Conservation (phyloP, 2,888 invertebrate genomes). For the Orthonevra nobilis region DNA sequence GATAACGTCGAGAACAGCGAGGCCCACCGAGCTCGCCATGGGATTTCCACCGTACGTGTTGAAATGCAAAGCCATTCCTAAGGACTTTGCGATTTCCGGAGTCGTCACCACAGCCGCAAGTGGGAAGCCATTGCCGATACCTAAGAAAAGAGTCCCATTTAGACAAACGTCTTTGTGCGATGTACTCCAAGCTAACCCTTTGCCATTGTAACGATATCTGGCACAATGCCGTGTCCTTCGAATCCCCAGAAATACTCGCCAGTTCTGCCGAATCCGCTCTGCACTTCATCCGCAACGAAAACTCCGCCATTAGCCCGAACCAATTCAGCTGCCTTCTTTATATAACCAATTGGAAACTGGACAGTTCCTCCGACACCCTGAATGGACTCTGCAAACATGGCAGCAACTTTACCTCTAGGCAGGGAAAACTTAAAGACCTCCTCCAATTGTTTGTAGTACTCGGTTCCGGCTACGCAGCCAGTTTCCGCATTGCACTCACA, state of each 20-base stretch:
- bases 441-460: slow-evolving; percentile 88
- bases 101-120: slow-evolving; percentile 97
- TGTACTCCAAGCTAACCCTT: slow-evolving; percentile 83
- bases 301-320: slow-evolving; percentile 92
- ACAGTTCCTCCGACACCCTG: slow-evolving; percentile 97
- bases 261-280: slow-evolving; percentile 97
- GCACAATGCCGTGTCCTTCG: slow-evolving; percentile 89
- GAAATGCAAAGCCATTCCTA: slow-evolving; percentile 90
- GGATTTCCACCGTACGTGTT: slow-evolving; percentile 99
- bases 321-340: slow-evolving; percentile 89
- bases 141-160: slow-evolving; percentile 46
- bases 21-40: slow-evolving; percentile 91
- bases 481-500: slow-evolving; percentile 83
- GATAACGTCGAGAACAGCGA: slow-evolving; percentile 96
- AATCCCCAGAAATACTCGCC: slow-evolving; percentile 99
- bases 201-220: slow-evolving; percentile 98
- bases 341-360: slow-evolving; percentile 93
- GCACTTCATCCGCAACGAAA: slow-evolving; percentile 96
- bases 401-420: slow-evolving; percentile 90
- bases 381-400: slow-evolving; percentile 96
- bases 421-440: slow-evolving; percentile 88
- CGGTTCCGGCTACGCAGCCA: slow-evolving; percentile 87
- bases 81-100: slow-evolving; percentile 89
- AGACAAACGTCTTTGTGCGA: too few species aligned
- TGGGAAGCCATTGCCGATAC: slow-evolving; percentile 96